Evolutionary conservation across 92 coral and sea anemone genomes (phyloP), one percentile per base, ranked within the genome.

Genomic region (Porites divaricata): DNA sequence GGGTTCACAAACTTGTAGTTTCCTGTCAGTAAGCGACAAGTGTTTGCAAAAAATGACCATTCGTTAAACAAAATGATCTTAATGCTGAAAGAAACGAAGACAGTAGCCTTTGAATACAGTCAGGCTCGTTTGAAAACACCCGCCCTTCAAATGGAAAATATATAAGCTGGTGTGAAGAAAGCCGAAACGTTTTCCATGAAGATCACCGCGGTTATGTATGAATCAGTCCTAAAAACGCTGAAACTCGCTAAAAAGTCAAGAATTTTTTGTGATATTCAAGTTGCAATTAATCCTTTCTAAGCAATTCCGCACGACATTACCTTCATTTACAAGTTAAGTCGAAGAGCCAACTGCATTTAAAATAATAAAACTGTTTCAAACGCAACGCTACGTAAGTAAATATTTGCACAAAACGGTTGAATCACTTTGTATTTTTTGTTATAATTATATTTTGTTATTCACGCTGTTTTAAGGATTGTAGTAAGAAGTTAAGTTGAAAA

Each of bases 391-490:
- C 13, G 2, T 7, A 48, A 28, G 23, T 21, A 61, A 35, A 61
- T 76, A 52, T 61, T 61, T 76, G 81, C 28, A 76, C 69, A 50
- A 28, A 45, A n/a, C 16, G 57, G 62, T 54, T 63, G 56, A 2
- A 14, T 17, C 23, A 49, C 62, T 24, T 48, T 61, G 65, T 61
- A 75, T 56, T 75, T 49, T 75, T 75, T 16, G 13, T 12, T 15
- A 53, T 72, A 72, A 74, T 53, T 56, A 64, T 74, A 17, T 54
- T 74, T 59, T 20, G 25, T 26, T 54, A 59, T 74, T 49, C 17
- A 54, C 63, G n/a, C 15, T 45, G 57, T 54, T 54, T 54, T 11
- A 54, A 10, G 58, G 15, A 2, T 11, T 54, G 59, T 15, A 54
- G 12, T 2, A 11, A 9, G 70, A 66, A 66, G 70, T 22, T 25